phyloP scores from a whole-genome alignment of 2,888 invertebrate species.

The Autographa gamma region DNA sequence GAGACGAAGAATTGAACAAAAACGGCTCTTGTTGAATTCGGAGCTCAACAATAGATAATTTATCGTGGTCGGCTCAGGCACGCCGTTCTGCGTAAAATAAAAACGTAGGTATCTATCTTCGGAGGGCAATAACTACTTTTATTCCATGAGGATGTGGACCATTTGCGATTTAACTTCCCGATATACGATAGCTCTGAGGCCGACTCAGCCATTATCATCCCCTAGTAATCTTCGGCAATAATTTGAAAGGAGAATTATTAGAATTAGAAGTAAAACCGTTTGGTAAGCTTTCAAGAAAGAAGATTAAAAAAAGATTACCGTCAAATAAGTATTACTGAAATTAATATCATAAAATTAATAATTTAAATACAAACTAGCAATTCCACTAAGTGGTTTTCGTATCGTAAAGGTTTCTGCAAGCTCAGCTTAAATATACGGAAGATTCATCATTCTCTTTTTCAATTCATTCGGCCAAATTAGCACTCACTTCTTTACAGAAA shows the following conservation, averaged over 20 bases:
- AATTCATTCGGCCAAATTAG: conserved; percentile 72
- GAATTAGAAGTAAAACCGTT: conserved; percentile 12
- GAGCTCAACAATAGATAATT: conserved; percentile 86
- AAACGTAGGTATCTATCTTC: conserved; percentile 70
- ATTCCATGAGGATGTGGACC: conserved; percentile 46
- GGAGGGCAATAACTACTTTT: conserved; percentile 56
- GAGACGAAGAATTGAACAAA: conserved; percentile 88
- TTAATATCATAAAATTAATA: conserved; percentile 27
- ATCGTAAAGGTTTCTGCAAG: conserved; percentile 48
- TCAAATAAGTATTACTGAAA: conserved; percentile 29
- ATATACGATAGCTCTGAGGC: conserved; percentile 44
- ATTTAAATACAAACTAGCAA: conserved; percentile 44
- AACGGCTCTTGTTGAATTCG: conserved; percentile 85
- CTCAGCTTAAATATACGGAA: conserved; percentile 45
- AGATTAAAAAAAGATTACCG: conserved; percentile 30
- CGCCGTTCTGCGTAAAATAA: conserved; percentile 74
- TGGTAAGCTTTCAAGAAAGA: conserved; percentile 7
- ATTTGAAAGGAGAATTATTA: conserved; percentile 36
- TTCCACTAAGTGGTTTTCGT: conserved; percentile 47
- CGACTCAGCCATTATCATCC: conserved; percentile 50
- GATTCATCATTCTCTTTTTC: conserved; percentile 66
- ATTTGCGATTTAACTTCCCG: conserved; percentile 41
- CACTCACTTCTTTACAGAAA: conserved; percentile 65
- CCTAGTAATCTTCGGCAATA: conserved; percentile 29
- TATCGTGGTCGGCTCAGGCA: conserved; percentile 81